Base-by-base conservation (phyloP, 2,113 vertebrate genomes). In the Isurus oxyrinchus region DNA sequence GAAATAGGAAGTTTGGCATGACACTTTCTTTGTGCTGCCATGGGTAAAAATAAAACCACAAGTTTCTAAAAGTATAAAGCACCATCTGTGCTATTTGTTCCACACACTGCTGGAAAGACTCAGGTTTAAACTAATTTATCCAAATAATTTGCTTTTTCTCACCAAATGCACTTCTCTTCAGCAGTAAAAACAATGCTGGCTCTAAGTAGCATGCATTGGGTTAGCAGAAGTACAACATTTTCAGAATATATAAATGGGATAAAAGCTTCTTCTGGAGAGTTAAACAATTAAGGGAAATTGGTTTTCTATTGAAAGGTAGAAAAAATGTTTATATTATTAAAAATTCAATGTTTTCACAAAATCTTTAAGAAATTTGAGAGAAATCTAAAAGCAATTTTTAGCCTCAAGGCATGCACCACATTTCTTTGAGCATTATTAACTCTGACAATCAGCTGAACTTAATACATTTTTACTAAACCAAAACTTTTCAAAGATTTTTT, bases 11-110 rank as follows among this genome's bases (percentile, higher is more conserved):
- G 44, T 53, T 72, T 63, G 44, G 23, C 31, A 72, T 55, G 94
- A 55, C 44, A 95, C 66, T 95, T 95, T 95, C 94, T 72, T 72
- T 72, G 10, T 95, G 66, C 27, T 95, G 40, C 67, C 94, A 95
- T 69, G 44, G 31, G 67, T 69, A 69, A 49, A 69, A 95, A 59
- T 61, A 61, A 81, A 69, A n/a, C 44, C 94, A 55, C 94, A 95
- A 66, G 57, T 94, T 94, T 94, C 81, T 40, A 94, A 63, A 72
- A 95, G 67, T 25, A 95, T 23, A 95, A 72, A 69, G 27, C 94
- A 95, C 10, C 66, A 72, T 13, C 61, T 69, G 93, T 66, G 44
- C 5, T 49, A 67, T 69, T 95, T 95, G 66, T 67, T 95, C 40
- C n/a, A 49, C 55, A 93, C 35, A 6, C 27, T 44, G 19, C 25